Base-by-base conservation (phyloP, 2,888 invertebrate genomes). In the Dugesia japonica region DNA sequence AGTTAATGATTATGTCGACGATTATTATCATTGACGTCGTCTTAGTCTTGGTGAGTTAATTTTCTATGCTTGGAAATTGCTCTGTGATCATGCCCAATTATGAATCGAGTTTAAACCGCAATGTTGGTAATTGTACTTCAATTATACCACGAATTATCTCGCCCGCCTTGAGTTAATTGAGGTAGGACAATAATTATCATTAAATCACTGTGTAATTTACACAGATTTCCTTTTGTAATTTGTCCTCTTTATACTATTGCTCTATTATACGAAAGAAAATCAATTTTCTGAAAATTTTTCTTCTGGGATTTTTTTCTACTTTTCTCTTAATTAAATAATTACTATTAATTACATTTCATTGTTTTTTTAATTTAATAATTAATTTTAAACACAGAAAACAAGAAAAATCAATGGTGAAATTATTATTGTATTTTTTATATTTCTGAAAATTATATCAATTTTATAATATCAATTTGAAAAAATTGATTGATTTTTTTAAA, bases 11-110 rank as follows among this genome's bases (percentile, higher is more conserved):
- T 4, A 56, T 56, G 56, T 56, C 56, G 56, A 56, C 56, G 56
- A 56, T 56, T 56, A 56, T 56, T 56, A 56, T 56, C 56, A n/a
- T 56, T 56, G 56, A 56, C 56, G 56, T 56, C 56, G 56, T 56
- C 56, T 56, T 56, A 56, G 56, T 56, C 56, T 56, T 56, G 56
- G 56, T 56, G 56, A 56, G 56, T 56, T 56, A 56, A 56, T 56
- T 56, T 56, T 4, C 56, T 56, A 56, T 56, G 56, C 56, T 56
- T 56, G 17, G n/a, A 56, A 56, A 56, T 56, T 56, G 56, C 56
- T 56, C 56, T 56, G 56, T 56, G 56, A 56, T 56, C 56, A 56
- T 56, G 56, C 56, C 56, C 56, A 56, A 56, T 56, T 56, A 56
- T 56, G 56, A 23, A 56, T n/a, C 56, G 56, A 9, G 56, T 56